Evolutionary conservation across 30 jellyfish, hydroid and myxozoan species (phyloP).

Genomic region (Turritopsis dohrnii): DNA sequence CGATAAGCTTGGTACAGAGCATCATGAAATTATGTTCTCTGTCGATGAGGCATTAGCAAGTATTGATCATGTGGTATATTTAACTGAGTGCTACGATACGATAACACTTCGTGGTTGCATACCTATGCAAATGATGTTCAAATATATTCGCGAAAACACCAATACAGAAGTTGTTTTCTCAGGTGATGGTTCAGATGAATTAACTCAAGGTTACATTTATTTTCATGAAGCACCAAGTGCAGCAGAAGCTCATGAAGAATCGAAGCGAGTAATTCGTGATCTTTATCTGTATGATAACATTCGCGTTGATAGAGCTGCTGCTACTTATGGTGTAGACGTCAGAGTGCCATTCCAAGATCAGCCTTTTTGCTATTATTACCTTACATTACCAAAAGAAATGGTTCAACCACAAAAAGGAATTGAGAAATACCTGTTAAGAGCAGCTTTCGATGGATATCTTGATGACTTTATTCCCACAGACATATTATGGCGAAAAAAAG

Average conservation of each 20-base stretch:
- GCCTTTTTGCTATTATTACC: slow-evolving; percentile 66
- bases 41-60: slow-evolving; percentile 84
- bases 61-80: slow-evolving; percentile 47
- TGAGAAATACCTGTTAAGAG: slow-evolving; percentile 74
- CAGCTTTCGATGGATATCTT: slow-evolving; percentile 83
- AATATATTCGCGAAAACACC: slow-evolving; percentile 78
- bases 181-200: slow-evolving; percentile 97
- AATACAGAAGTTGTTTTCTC: slow-evolving; percentile 86
- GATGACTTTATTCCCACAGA: slow-evolving; percentile 66
- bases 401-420: slow-evolving; percentile 82
- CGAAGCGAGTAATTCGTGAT: slow-evolving; percentile 75
- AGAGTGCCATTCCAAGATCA: slow-evolving; percentile 92
- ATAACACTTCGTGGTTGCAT: slow-evolving; percentile 73
- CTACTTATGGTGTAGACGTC: slow-evolving; percentile 92
- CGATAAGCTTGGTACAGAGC: slow-evolving; percentile 74
- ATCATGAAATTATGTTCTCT: slow-evolving; percentile 73
- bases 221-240: slow-evolving; percentile 93
- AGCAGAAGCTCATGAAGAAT: slow-evolving; percentile 75
- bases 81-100: slow-evolving; percentile 75
- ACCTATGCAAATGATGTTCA: slow-evolving; percentile 61
- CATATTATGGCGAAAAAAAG: slow-evolving; percentile 90
- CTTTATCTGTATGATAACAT: slow-evolving; percentile 62
- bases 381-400: slow-evolving; percentile 61
- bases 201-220: slow-evolving; percentile 92
- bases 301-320: slow-evolving; percentile 81